Percentiles rank a stretch among this genome's conserved stretches.
Evolutionary conservation across 2,888 invertebrate genomes (phyloP).

Genomic region (Lordiphosa fenestrarum): DNA sequence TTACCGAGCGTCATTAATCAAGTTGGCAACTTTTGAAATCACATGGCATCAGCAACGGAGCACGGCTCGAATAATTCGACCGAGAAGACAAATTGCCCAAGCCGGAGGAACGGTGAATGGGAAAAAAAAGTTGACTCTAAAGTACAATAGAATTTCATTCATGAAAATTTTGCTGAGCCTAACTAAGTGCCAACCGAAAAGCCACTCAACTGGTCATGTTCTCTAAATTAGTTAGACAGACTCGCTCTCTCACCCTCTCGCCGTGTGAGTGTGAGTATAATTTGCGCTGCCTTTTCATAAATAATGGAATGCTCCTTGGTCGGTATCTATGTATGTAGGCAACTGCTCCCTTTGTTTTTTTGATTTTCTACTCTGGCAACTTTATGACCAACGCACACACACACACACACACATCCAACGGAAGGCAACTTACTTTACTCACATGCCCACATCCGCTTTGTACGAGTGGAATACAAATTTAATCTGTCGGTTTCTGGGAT

Average conservation of each 20-base stretch:
- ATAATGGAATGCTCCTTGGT: constrained; percentile 52
- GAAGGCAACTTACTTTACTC: constrained; percentile 47
- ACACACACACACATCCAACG: constrained; percentile 13
- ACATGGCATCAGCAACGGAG: constrained; percentile 17
- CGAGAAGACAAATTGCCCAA: not conserved
- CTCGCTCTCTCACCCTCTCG: not conserved
- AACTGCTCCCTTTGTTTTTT: constrained; percentile 41
- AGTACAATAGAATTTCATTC: constrained; percentile 55
- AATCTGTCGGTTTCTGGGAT: constrained; percentile 64
- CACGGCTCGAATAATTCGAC: not conserved
- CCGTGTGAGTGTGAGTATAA: constrained; percentile 45
- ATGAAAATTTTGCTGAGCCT: constrained; percentile 51
- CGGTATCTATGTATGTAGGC: constrained; percentile 28
- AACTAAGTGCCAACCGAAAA: constrained; percentile 22
- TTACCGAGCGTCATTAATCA: constrained; percentile 57
- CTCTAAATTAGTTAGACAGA: constrained; percentile 47
- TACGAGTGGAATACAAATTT: constrained; percentile 63
- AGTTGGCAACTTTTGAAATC: constrained; percentile 40
- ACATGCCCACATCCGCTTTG: constrained; percentile 49
- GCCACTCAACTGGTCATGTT: constrained; percentile 50
- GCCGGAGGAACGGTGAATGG: not conserved
- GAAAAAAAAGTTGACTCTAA: not conserved
- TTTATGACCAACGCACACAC: constrained; percentile 9
- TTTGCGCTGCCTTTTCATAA: constrained; percentile 63
- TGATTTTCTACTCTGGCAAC: constrained; percentile 10